These are phyloP conservation scores for Micrasema minimum DNA, from an alignment of 1,140 invertebrate genomes.

Conservation along the genomic window DNA sequence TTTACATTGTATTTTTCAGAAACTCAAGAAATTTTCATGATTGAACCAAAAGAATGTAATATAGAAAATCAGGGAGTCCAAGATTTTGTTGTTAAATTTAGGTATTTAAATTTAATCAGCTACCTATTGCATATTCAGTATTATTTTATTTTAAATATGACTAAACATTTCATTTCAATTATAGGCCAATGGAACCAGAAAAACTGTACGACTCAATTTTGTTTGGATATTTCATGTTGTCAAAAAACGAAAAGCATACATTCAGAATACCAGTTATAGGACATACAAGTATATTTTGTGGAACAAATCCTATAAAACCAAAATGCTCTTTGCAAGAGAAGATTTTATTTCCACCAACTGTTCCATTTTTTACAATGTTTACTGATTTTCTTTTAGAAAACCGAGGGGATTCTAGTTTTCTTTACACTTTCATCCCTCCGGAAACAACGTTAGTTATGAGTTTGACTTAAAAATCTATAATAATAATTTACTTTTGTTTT, in stretches of 20 bases:
- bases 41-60: not conserved
- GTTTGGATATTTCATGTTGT: not conserved
- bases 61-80: slow-evolving; percentile 16
- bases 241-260: slow-evolving; percentile 4
- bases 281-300: slow-evolving; percentile 8
- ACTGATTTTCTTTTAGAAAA: slow-evolving; percentile 26
- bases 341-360: slow-evolving; percentile 33
- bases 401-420: not conserved
- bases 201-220: slow-evolving; percentile 15
- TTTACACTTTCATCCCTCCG: slow-evolving; percentile 31
- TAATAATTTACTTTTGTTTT: not conserved
- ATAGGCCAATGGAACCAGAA: not conserved
- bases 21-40: slow-evolving; percentile 8
- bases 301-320: slow-evolving; percentile 1
- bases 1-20: too few species aligned
- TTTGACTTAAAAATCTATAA: not conserved
- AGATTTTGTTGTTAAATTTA: slow-evolving; percentile 32
- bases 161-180: not conserved
- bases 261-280: slow-evolving; percentile 33
- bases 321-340: slow-evolving; percentile 1
- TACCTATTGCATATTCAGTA: not conserved
- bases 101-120: not conserved
- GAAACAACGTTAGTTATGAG: slow-evolving; percentile 29
- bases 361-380: slow-evolving; percentile 18
- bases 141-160: too few species aligned